Conservation (phyloP, 1,140 invertebrate species). For the Hestina assimilis region DNA sequence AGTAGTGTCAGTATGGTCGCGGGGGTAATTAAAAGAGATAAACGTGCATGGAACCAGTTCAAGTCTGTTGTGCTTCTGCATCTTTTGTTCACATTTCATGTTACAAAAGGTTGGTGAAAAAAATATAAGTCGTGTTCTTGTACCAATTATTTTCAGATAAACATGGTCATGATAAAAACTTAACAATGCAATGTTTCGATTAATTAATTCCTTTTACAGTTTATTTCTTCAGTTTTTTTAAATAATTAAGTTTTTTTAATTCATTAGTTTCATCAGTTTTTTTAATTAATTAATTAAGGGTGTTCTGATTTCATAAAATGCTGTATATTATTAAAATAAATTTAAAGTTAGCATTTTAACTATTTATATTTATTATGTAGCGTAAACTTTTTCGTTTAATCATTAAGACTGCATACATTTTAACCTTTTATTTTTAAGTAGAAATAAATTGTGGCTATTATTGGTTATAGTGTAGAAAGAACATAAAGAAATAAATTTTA, state of each 20-base stretch:
- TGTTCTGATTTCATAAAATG: too few relatives aligned
- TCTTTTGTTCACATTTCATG: conserved; percentile 56
- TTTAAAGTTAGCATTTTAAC: too few relatives aligned
- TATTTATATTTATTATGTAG: too few relatives aligned
- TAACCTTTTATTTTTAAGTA: too few relatives aligned
- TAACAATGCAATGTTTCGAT: not conserved
- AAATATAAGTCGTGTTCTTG: conserved; percentile 5
- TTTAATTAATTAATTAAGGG: too few relatives aligned
- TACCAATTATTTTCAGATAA: conserved; percentile 8
- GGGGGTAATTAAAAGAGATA: conserved; percentile 62
- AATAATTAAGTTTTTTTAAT: not conserved
- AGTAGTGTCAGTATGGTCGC: conserved; percentile 67
- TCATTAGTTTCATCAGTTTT: not conserved
- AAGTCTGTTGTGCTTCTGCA: conserved; percentile 57
- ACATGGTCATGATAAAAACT: not conserved
- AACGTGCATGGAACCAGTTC: conserved; percentile 65
- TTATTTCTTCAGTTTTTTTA: not conserved
- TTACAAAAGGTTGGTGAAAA: conserved; percentile 53
- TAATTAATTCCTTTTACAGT: not conserved
- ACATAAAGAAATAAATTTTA: too few relatives aligned
- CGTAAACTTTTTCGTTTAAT: too few relatives aligned
- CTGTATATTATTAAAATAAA: too few relatives aligned
- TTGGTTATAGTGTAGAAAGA: too few relatives aligned
- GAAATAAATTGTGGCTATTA: too few relatives aligned
- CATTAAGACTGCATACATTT: too few relatives aligned